Conservation (phyloP, 2,113 vertebrate genomes). For the Anser cygnoides region DNA sequence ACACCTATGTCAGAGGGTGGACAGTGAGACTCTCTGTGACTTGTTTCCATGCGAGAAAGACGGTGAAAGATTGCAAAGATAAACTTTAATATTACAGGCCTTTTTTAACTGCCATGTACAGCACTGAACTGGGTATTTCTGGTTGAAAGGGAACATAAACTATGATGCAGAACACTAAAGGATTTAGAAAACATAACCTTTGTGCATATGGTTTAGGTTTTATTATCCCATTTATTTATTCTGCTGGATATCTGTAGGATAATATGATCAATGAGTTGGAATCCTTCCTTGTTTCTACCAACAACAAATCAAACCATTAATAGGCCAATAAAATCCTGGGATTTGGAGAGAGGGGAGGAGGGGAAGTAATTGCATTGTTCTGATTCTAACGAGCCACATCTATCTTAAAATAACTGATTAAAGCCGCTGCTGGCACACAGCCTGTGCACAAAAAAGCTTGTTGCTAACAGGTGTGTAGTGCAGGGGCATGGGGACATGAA, state of each 20-base stretch:
- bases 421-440: slow-evolving; percentile 37
- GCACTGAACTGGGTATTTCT: background rate
- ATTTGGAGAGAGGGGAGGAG: slow-evolving; percentile 66
- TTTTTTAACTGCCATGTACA: slow-evolving; percentile 14
- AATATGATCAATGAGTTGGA: slow-evolving; percentile 63
- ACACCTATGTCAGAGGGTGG: slow-evolving; percentile 13
- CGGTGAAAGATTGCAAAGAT: slow-evolving; percentile 44
- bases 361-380: slow-evolving; percentile 71
- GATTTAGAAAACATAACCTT: slow-evolving; percentile 12
- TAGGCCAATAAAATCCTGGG: slow-evolving; percentile 74
- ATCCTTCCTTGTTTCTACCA: slow-evolving; percentile 61
- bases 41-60: slow-evolving; percentile 10
- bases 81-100: slow-evolving; percentile 36
- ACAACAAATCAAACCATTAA: slow-evolving; percentile 77
- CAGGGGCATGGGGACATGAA: background rate
- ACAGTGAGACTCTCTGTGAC: background rate
- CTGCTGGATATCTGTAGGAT: slow-evolving; percentile 45
- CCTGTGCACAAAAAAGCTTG: background rate
- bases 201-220: background rate
- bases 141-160: slow-evolving; percentile 5
- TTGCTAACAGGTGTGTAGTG: background rate
- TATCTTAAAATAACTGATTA: slow-evolving; percentile 74
- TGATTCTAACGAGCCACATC: slow-evolving; percentile 74
- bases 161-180: background rate
- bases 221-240: slow-evolving; percentile 40